phyloP scores from a whole-genome alignment of 2,888 invertebrate species.

The Syrphus vitripennis region DNA sequence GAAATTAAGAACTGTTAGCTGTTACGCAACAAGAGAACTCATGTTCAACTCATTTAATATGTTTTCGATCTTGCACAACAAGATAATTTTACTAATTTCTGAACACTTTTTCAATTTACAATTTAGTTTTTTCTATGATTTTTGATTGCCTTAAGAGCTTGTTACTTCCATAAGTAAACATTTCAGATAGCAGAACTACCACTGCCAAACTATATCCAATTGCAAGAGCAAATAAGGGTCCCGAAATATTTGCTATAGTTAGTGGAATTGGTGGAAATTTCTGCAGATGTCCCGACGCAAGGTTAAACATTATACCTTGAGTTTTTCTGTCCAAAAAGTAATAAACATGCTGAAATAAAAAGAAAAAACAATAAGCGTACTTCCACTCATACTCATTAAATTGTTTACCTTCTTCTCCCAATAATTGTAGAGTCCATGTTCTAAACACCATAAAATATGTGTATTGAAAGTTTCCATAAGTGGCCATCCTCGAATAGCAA shows the following conservation, averaged over 20 bases:
- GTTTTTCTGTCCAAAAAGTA: slow-evolving; percentile 75
- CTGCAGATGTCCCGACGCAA: slow-evolving; percentile 73
- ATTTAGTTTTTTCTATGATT: neutral
- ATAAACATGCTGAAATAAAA: slow-evolving; percentile 26
- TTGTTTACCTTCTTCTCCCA: slow-evolving; percentile 77
- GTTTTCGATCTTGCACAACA: too few relatives aligned
- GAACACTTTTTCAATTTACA: too few relatives aligned
- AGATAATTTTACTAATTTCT: too few relatives aligned
- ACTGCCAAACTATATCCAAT: slow-evolving; percentile 75
- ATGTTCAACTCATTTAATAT: too few relatives aligned
- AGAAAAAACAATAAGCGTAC: neutral
- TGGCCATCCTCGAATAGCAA: slow-evolving; percentile 78
- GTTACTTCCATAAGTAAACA: slow-evolving; percentile 23
- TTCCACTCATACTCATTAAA: neutral
- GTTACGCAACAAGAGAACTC: too few relatives aligned
- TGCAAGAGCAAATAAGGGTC: slow-evolving; percentile 75
- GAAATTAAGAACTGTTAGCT: too few relatives aligned
- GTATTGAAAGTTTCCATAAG: slow-evolving; percentile 76
- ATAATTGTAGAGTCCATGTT: slow-evolving; percentile 77
- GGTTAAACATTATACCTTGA: slow-evolving; percentile 74
- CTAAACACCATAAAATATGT: slow-evolving; percentile 76
- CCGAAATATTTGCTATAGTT: slow-evolving; percentile 77
- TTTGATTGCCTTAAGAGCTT: neutral
- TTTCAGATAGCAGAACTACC: slow-evolving; percentile 74
- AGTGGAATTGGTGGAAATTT: slow-evolving; percentile 76